These are phyloP conservation scores for Leiothrix lutea DNA, from an alignment of 2,113 vertebrate species.

Conservation along the genomic window DNA sequence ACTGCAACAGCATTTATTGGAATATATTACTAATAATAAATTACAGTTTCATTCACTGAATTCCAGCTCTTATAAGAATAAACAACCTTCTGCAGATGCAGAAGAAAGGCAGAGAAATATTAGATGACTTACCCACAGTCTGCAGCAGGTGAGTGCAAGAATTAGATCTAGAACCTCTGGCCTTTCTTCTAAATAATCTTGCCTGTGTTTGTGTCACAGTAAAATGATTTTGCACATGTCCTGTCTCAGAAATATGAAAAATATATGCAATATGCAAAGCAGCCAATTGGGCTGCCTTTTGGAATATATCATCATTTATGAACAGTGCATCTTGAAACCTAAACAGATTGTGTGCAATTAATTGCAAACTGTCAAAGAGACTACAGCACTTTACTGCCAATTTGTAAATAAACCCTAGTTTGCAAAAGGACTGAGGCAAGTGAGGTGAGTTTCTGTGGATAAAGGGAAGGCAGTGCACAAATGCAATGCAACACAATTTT, in stretches of 20 bases:
- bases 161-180: constrained; percentile 21
- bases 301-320: constrained; percentile 48
- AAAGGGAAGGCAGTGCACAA: not conserved
- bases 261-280: constrained; percentile 54
- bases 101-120: constrained; percentile 29
- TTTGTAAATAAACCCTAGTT: constrained; percentile 35
- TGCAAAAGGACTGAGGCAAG: not conserved
- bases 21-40: constrained; percentile 38
- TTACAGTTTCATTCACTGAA: constrained; percentile 5
- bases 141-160: constrained; percentile 12
- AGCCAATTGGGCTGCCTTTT: constrained; percentile 38
- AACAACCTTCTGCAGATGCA: not conserved
- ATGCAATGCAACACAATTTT: not conserved
- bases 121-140: not conserved
- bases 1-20: not conserved
- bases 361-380: constrained; percentile 49
- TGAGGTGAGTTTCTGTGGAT: not conserved
- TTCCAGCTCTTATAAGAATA: constrained; percentile 12
- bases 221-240: constrained; percentile 40
- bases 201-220: constrained; percentile 15
- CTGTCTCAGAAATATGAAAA: constrained; percentile 36
- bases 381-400: constrained; percentile 22
- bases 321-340: constrained; percentile 25
- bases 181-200: constrained; percentile 33
- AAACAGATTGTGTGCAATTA: constrained; percentile 59